phyloP scores from a whole-genome alignment of 2,797 vertebrate genomes.

The Poeciliopsis paucimaculata region DNA sequence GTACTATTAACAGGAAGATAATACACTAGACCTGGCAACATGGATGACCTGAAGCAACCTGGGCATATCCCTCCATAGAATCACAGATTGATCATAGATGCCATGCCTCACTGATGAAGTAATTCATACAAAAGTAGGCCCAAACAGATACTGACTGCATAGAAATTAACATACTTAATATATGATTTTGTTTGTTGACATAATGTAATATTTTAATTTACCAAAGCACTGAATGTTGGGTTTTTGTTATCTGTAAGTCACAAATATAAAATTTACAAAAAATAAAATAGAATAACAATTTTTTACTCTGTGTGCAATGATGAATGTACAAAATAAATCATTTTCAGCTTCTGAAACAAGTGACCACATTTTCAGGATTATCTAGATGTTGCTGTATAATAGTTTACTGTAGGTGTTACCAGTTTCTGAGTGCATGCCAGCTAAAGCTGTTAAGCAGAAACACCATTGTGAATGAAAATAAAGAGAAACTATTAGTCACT shows the following conservation, averaged over 20 bases:
- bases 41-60: background rate
- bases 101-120: background rate
- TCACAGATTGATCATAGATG: background rate
- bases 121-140: background rate
- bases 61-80: background rate
- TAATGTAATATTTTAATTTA: background rate
- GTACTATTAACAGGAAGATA: background rate
- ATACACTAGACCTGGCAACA: background rate
- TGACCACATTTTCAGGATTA: background rate
- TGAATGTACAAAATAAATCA: background rate
- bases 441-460: background rate
- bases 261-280: background rate
- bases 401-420: background rate
- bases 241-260: background rate
- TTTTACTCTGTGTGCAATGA: background rate
- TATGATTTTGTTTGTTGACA: background rate
- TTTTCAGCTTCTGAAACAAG: background rate
- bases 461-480: background rate
- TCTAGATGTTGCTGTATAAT: background rate
- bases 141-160: background rate
- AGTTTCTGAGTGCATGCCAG: background rate
- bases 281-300: background rate
- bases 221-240: background rate
- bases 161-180: background rate
- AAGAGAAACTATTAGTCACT: background rate